Base-by-base conservation (phyloP, 2,113 vertebrate species). In the Cottus gobio region DNA sequence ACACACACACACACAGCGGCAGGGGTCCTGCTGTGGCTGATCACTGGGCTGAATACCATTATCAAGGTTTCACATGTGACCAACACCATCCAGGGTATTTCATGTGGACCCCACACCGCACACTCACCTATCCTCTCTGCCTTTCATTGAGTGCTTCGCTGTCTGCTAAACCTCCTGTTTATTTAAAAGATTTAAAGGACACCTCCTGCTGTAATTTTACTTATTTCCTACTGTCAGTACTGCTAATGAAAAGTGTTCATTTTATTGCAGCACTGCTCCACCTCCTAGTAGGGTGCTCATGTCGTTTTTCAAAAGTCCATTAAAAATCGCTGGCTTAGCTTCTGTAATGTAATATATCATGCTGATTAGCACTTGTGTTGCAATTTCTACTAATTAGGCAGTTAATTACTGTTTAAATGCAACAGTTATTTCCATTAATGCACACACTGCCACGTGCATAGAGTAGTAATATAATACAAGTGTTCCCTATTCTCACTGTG, bases 31-130 rank as follows among this genome's bases (percentile, higher is more conserved):
- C 71, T 71, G 79, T 64, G 83, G 79, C 75, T 89, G 85, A 89
- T 90, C 90, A 87, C 82, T 84, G 48, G 74, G 65, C 76, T 91
- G 87, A 92, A 91, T 88, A 73, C 67, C 71, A 90, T 93, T 84
- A 90, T 64, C 57, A 60, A 12, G 75, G 71, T 90, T 91, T 86
- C 83, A 87, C 85, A 76, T 84, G 86, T 82, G 87, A 85, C 86
- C 80, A 48, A 34, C 64, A 68, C 44, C 75, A 86, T 87, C 85
- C 84, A 54, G 66, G 78, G 72, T 83, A 75, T 84, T 87, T 83
- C 77, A 80, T 77, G 66, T 61, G 46, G 65, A 65, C 66, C 12
- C 54, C 63, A 44, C 68, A 24, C 48, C 62, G 57, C 50, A 16
- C 52, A 65, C 44, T 69, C 66, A 44, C 71, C 57, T 30, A 3